Evolutionary conservation across 1,140 invertebrate species (phyloP).

Genomic region (Pentalonia nigronervosa): DNA sequence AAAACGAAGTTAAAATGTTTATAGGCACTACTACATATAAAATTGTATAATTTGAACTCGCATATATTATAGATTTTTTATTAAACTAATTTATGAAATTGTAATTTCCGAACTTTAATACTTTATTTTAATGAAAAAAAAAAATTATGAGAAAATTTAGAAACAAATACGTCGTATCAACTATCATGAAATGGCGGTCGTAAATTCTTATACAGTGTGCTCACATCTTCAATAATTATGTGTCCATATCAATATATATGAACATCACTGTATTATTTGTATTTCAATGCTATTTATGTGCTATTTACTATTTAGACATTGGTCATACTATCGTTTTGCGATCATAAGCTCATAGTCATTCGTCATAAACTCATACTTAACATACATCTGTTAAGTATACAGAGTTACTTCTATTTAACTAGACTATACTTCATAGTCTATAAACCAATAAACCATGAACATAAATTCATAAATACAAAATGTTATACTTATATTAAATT

Average conservation of each 20-base stretch:
- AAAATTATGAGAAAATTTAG: constrained; percentile 35
- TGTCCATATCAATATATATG: not conserved
- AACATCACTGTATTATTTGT: constrained; percentile 7
- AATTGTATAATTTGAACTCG: not conserved
- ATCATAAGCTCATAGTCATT: too few species aligned
- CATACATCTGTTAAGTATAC: too few species aligned
- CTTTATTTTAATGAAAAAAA: not conserved
- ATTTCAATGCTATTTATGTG: not conserved
- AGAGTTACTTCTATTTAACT: too few species aligned
- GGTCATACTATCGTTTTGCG: too few species aligned
- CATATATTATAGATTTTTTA: not conserved
- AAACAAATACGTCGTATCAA: constrained; percentile 47
- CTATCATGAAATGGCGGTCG: constrained; percentile 55
- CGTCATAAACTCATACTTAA: too few species aligned
- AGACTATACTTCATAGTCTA: too few species aligned
- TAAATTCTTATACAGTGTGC: constrained; percentile 33
- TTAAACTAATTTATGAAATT: constrained; percentile 6
- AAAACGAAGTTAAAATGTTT: not conserved
- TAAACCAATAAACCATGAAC: too few species aligned
- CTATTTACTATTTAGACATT: too few species aligned
- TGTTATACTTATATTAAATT: too few species aligned
- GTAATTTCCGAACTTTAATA: not conserved
- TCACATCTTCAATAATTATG: not conserved
- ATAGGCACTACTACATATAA: not conserved
- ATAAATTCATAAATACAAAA: too few species aligned